Conservation (phyloP, 1,140 invertebrate genomes). For the Drosophila bipectinata region DNA sequence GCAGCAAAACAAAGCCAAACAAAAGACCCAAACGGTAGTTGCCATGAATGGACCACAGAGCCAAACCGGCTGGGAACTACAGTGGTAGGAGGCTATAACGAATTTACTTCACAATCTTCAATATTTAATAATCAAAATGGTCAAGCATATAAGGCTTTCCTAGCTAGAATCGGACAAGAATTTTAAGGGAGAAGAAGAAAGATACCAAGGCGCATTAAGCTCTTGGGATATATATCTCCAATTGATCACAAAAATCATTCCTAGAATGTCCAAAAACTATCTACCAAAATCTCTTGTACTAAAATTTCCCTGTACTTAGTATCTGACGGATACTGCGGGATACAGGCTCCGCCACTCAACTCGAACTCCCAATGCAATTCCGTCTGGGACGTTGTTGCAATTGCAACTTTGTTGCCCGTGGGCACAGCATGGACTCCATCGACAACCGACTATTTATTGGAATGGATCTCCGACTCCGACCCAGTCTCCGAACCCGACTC, state of each 20-base stretch:
- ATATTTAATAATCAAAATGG: no score
- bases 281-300: not conserved
- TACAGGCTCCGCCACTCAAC: constrained; percentile 8
- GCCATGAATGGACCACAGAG: constrained; percentile 68
- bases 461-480: constrained; percentile 15
- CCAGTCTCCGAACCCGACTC: constrained; percentile 11
- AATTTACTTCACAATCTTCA: no score
- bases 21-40: constrained; percentile 80
- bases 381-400: constrained; percentile 22
- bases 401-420: constrained; percentile 60
- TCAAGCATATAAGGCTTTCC: no score
- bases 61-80: constrained; percentile 59
- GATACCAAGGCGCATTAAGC: no score
- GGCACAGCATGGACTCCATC: constrained; percentile 21
- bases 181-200: no score
- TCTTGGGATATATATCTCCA: no score
- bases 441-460: constrained; percentile 62
- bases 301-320: constrained; percentile 13
- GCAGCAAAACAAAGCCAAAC: constrained; percentile 78
- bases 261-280: not conserved
- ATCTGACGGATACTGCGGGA: constrained; percentile 37
- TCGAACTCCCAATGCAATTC: constrained; percentile 3
- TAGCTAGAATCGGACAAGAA: no score
- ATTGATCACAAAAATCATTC: not conserved
- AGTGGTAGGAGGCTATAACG: not conserved